A percentile compares a stretch with the other conserved stretches of the same genome.
phyloP scores from a whole-genome alignment of 1,140 invertebrate species.

The Panonychus citri region DNA sequence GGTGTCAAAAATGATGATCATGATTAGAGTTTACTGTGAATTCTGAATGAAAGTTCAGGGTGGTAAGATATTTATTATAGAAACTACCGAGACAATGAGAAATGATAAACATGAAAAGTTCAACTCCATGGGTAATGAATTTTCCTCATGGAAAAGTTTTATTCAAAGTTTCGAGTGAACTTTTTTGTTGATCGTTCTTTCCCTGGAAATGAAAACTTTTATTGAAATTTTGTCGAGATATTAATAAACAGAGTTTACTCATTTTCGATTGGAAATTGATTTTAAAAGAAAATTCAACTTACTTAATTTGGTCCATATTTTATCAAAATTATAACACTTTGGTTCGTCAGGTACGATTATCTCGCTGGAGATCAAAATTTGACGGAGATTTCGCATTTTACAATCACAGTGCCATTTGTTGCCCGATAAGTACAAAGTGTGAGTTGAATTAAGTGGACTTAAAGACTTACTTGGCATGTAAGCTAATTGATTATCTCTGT shows the following conservation, averaged over 20 bases:
- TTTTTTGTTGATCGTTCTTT: no score
- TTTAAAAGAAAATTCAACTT: background rate
- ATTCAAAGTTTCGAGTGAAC: no score
- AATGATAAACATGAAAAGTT: no score
- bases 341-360: conserved; percentile 5
- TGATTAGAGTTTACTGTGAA: no score
- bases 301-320: conserved; percentile 8
- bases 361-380: conserved; percentile 1
- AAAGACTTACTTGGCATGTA: conserved; percentile 39
- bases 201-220: no score
- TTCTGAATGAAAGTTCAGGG: no score
- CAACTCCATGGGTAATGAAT: no score
- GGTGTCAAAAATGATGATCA: no score
- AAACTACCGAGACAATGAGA: no score
- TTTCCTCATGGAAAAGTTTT: no score
- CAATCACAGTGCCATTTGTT: conserved; percentile 66
- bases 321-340: background rate
- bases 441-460: conserved; percentile 39
- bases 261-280: background rate
- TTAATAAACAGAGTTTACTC: background rate
- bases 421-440: conserved; percentile 42
- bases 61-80: no score
- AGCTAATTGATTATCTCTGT: conserved; percentile 35
- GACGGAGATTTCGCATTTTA: conserved; percentile 39
- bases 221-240: no score